Percentiles rank a stretch among this genome's conserved stretches.
Evolutionary conservation across 2,888 invertebrate genomes (phyloP).

Genomic region (Euzophera pinguis): DNA sequence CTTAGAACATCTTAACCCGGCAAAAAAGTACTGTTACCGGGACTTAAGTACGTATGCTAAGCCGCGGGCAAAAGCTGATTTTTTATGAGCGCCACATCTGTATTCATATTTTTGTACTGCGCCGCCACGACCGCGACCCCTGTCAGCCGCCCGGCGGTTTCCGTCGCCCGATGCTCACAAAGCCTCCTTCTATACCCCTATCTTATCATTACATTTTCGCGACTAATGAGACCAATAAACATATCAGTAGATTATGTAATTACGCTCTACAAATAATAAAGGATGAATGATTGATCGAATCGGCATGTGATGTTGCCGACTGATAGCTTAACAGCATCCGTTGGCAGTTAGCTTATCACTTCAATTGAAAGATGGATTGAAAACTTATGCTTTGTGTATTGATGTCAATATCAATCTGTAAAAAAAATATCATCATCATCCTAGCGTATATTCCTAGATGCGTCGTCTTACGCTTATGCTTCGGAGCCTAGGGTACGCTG

Average conservation of each 20-base stretch:
- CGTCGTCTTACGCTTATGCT: no score
- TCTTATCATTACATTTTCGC: constrained; percentile 76
- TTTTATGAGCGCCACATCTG: neutral
- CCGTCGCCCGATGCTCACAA: constrained; percentile 45
- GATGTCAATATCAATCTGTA: no score
- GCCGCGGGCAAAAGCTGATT: no score
- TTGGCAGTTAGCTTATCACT: constrained; percentile 24
- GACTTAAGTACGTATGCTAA: no score
- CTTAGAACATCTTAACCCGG: no score
- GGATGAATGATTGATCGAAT: constrained; percentile 38
- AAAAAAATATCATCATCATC: no score
- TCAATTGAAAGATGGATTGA: neutral
- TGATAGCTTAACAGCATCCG: constrained; percentile 19
- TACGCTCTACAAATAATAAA: constrained; percentile 42
- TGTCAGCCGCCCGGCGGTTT: constrained; percentile 32
- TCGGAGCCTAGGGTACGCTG: no score
- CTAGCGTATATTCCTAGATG: no score
- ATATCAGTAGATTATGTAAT: constrained; percentile 56
- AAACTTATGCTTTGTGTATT: neutral
- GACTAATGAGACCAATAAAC: constrained; percentile 65
- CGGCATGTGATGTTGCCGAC: constrained; percentile 29
- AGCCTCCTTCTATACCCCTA: constrained; percentile 62
- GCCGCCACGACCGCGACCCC: constrained; percentile 40
- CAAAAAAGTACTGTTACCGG: no score
- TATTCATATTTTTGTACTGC: neutral